Conservation (phyloP, 1,140 invertebrate genomes). For the Andricus grossulariae region DNA sequence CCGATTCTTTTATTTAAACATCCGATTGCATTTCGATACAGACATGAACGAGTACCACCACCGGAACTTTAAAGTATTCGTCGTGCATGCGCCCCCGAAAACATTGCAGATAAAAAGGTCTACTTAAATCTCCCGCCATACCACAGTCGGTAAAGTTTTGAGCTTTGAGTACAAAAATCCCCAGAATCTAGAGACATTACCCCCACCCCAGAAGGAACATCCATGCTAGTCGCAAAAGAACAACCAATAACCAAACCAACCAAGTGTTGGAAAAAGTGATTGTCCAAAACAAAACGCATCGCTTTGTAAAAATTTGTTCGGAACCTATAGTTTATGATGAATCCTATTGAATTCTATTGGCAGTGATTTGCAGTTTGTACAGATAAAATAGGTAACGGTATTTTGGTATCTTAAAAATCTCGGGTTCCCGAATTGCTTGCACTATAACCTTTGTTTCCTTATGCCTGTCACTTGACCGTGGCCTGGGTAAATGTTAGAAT, state of each 20-base stretch:
- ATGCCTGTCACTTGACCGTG: constrained; percentile 31
- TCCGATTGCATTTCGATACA: no score
- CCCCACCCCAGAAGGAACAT: constrained; percentile 2
- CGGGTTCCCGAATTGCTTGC: constrained; percentile 44
- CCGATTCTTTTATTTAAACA: no score
- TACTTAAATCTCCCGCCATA: not conserved
- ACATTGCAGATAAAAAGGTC: not conserved
- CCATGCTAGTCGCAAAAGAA: constrained; percentile 30
- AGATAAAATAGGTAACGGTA: constrained; percentile 54
- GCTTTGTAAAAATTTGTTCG: constrained; percentile 34
- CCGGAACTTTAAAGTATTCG: no score
- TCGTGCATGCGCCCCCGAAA: not conserved
- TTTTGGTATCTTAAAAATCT: constrained; percentile 36
- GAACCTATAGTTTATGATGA: constrained; percentile 51
- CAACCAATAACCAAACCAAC: not conserved
- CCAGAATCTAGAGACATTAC: constrained; percentile 11
- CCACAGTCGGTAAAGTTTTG: not conserved
- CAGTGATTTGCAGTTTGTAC: constrained; percentile 52
- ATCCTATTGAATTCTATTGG: constrained; percentile 44
- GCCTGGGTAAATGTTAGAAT: constrained; percentile 27
- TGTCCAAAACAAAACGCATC: constrained; percentile 35
- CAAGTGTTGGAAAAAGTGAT: constrained; percentile 32
- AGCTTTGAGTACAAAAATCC: not conserved
- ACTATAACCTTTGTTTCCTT: constrained; percentile 58
- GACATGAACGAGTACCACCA: no score